Percentiles rank a stretch among this genome's conserved stretches.
Conservation (phyloP, 2,113 vertebrate genomes). For the Ondatra zibethicus region DNA sequence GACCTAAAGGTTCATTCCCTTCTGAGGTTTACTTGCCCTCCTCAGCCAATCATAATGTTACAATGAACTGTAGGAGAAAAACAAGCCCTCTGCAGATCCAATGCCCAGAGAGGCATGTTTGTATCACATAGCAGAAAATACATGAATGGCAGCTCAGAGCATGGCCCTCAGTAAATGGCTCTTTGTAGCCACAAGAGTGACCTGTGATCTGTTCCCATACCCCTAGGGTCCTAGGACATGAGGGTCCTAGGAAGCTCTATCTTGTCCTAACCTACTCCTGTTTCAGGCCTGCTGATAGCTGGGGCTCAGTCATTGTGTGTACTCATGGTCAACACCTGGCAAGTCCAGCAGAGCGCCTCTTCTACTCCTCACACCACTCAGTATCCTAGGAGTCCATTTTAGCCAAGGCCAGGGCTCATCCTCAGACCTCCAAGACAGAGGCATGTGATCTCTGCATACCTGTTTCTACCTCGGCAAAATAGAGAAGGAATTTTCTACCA, state of each 20-base stretch:
- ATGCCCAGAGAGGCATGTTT: accelerated
- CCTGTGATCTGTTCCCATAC: neutral
- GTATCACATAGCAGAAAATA: neutral
- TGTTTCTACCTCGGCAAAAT: neutral
- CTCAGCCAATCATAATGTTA: neutral
- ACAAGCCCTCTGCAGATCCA: neutral
- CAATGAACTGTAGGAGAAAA: neutral
- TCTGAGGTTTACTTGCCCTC: neutral
- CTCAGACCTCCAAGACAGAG: neutral
- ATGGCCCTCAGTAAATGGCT: no score
- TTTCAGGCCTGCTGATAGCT: neutral
- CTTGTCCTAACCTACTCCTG: neutral
- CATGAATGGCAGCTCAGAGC: neutral
- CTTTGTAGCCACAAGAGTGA: neutral
- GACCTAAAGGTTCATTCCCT: neutral
- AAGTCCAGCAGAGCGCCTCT: neutral
- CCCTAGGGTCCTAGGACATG: neutral
- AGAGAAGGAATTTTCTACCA: neutral
- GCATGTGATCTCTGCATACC: neutral
- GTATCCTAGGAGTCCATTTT: neutral
- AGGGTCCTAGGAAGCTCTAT: neutral
- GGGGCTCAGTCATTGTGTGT: neutral
- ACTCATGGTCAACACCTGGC: no score
- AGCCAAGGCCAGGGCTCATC: neutral
- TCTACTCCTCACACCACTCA: neutral